phyloP scores from a whole-genome alignment of 2,888 invertebrate genomes.

The Metalampra italica region DNA sequence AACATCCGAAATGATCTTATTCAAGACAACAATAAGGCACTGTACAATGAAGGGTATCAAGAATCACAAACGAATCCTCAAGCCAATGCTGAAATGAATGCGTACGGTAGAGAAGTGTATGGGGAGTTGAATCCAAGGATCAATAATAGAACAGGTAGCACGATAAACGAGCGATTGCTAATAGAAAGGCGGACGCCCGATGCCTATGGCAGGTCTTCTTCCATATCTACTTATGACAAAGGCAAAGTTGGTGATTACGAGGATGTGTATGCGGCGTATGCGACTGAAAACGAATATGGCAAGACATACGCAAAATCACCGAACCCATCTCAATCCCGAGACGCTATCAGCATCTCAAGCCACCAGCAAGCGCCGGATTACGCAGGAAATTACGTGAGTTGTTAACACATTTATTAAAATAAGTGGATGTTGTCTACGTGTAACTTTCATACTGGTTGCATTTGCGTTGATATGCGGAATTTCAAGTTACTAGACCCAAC shows the following conservation, averaged over 20 bases:
- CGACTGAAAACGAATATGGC: slow-evolving; percentile 53
- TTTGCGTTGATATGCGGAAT: too few relatives aligned
- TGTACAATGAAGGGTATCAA: slow-evolving; percentile 42
- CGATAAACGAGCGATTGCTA: slow-evolving; percentile 53
- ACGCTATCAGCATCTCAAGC: slow-evolving; percentile 46
- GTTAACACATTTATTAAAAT: background rate
- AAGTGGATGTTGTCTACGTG: too few relatives aligned
- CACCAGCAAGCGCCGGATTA: slow-evolving; percentile 51
- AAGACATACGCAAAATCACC: slow-evolving; percentile 80
- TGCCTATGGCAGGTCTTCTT: slow-evolving; percentile 84
- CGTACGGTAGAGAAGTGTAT: slow-evolving; percentile 55
- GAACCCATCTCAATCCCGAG: slow-evolving; percentile 64
- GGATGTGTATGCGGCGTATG: slow-evolving; percentile 81
- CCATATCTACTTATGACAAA: slow-evolving; percentile 61
- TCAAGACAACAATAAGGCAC: slow-evolving; percentile 31
- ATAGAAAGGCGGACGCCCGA: slow-evolving; percentile 89
- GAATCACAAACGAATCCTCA: slow-evolving; percentile 39
- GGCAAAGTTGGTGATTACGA: slow-evolving; percentile 83
- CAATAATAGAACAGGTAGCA: slow-evolving; percentile 38
- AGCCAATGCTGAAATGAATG: slow-evolving; percentile 33
- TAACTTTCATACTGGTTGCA: too few relatives aligned
- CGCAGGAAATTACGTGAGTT: slow-evolving; percentile 48
- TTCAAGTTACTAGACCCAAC: too few relatives aligned
- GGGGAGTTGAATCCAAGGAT: slow-evolving; percentile 50
- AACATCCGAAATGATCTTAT: slow-evolving; percentile 21